A percentile compares a stretch with the other conserved stretches of the same genome.
phyloP scores from a whole-genome alignment of 2,797 vertebrate genomes.

The Cetoscarus ocellatus region DNA sequence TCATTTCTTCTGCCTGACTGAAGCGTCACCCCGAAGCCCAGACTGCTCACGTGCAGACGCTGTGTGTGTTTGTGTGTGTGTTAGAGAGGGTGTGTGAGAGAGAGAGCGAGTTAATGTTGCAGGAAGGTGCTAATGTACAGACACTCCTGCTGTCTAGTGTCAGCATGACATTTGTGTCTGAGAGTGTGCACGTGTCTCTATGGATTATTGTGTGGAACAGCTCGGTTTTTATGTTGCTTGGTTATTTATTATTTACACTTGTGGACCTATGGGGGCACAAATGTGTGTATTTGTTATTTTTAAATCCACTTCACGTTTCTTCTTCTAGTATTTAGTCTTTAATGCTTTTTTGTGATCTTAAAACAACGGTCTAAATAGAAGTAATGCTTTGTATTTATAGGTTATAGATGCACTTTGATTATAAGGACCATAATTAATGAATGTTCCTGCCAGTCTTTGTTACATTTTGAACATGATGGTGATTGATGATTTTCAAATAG shows the following conservation, averaged over 20 bases:
- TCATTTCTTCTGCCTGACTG: constrained; percentile 1
- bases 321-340: background rate
- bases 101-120: constrained; percentile 5
- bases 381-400: background rate
- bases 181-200: background rate
- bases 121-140: constrained; percentile 13
- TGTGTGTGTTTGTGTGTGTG: background rate
- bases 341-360: too few relatives aligned
- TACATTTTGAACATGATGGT: too few relatives aligned
- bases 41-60: constrained; percentile 27
- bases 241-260: constrained; percentile 8
- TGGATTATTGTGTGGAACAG: background rate
- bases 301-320: background rate
- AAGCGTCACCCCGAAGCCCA: constrained; percentile 19
- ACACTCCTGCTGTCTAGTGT: background rate
- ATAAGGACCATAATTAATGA: too few relatives aligned
- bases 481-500: too few relatives aligned
- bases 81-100: background rate
- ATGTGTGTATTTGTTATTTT: background rate
- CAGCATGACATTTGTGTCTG: constrained; percentile 7
- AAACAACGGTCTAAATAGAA: background rate
- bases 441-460: too few relatives aligned
- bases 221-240: background rate
- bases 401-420: too few relatives aligned
- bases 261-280: background rate